Percentiles rank a stretch among this genome's conserved stretches.
phyloP scores from a whole-genome alignment of 2,113 vertebrate genomes.

The Steatornis caripensis region DNA sequence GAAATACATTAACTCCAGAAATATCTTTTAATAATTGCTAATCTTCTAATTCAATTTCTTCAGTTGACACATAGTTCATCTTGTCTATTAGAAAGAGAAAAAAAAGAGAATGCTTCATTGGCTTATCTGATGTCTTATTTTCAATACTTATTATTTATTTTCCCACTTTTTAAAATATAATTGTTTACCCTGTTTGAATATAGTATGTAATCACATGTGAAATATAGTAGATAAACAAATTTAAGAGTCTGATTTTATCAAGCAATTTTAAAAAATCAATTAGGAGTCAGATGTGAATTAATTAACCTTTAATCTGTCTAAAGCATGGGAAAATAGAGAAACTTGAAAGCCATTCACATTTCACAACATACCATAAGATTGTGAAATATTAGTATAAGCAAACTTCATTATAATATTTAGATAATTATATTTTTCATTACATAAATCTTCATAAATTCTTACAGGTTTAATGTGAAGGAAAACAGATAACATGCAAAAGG shows the following conservation, averaged over 20 bases:
- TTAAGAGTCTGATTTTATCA: neutral
- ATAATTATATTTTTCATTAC: neutral
- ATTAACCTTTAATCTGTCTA: slow-evolving; percentile 4
- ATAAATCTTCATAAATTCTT: neutral
- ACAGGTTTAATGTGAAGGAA: neutral
- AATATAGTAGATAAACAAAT: neutral
- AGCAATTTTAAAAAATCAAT: neutral
- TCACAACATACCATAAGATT: neutral
- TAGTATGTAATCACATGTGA: neutral
- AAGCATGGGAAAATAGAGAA: neutral
- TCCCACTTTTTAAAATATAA: neutral
- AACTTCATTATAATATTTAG: neutral
- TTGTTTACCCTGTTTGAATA: neutral
- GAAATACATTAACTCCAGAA: neutral
- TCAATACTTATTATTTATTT: neutral
- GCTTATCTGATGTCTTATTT: neutral
- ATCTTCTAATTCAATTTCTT: neutral
- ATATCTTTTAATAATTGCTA: neutral
- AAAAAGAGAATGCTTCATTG: neutral
- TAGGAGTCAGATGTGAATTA: neutral
- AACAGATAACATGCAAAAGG: neutral
- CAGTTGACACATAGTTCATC: neutral
- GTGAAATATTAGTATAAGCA: neutral
- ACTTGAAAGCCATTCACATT: neutral
- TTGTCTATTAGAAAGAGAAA: neutral